phyloP scores from a whole-genome alignment of 2,113 vertebrate species.

The Osmerus eperlanus region DNA sequence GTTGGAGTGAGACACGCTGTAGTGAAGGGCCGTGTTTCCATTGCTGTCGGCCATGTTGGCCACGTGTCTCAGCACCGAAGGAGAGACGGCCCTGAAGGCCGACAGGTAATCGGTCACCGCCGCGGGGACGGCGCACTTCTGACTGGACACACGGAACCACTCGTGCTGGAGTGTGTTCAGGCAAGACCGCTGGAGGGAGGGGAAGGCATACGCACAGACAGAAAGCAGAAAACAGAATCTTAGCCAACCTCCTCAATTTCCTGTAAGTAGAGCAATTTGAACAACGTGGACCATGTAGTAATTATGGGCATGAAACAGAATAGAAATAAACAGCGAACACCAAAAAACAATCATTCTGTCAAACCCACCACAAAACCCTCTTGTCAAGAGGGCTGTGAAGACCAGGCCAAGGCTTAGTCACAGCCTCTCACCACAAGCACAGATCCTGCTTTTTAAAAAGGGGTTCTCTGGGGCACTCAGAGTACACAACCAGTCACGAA shows the following conservation, averaged over 20 bases:
- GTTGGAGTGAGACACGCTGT: constrained; percentile 97
- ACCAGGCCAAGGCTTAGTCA: constrained; percentile 1
- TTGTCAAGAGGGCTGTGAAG: not conserved
- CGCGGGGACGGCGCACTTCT: constrained; percentile 81
- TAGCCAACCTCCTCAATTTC: constrained; percentile 20
- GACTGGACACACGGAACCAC: constrained; percentile 95
- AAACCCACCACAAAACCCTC: constrained; percentile 9
- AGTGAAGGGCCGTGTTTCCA: constrained; percentile 95
- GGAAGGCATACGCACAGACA: not conserved
- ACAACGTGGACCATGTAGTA: constrained; percentile 24
- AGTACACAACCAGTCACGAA: too few relatives aligned
- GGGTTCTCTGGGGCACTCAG: too few relatives aligned
- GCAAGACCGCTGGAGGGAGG: constrained; percentile 80
- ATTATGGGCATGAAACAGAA: constrained; percentile 36
- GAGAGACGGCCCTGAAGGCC: constrained; percentile 79
- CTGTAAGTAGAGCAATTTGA: constrained; percentile 13
- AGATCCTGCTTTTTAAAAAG: not conserved
- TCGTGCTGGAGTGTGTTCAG: constrained; percentile 89
- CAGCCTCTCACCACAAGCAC: not conserved
- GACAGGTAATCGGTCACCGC: constrained; percentile 84
- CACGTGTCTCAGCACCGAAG: constrained; percentile 79
- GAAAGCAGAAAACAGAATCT: not conserved
- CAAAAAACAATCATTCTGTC: constrained; percentile 16
- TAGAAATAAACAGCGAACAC: constrained; percentile 29
- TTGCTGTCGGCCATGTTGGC: constrained; percentile 94